Evolutionary conservation across 2,797 vertebrate genomes (phyloP).

Genomic region (Masticophis lateralis): DNA sequence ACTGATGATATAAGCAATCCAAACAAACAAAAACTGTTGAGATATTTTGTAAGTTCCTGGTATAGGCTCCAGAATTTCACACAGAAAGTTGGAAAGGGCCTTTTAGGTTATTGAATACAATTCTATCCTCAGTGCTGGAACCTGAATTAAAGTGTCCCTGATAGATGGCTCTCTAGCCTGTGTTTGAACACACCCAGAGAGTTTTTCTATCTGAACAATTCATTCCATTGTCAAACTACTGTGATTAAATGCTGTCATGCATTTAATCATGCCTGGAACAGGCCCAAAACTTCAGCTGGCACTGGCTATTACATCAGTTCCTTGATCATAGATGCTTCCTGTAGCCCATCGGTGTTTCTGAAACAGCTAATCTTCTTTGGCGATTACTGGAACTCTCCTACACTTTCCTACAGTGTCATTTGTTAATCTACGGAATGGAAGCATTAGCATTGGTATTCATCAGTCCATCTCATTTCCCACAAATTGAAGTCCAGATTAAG

Average conservation of each 20-base stretch:
- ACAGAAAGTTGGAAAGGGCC: background rate
- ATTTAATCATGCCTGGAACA: background rate
- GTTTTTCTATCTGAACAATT: background rate
- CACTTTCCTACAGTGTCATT: slow-evolving; percentile 4
- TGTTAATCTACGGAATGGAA: background rate
- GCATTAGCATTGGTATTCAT: slow-evolving; percentile 51
- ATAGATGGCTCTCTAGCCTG: background rate
- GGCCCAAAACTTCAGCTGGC: background rate
- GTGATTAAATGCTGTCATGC: background rate
- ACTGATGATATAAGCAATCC: background rate
- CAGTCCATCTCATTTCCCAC: slow-evolving; percentile 11
- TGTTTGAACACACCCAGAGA: background rate
- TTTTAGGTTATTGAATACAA: background rate
- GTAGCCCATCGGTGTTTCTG: background rate
- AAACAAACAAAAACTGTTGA: background rate
- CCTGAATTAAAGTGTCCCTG: background rate
- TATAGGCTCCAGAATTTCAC: background rate
- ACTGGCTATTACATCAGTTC: background rate
- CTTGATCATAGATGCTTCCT: background rate
- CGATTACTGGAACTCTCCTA: background rate
- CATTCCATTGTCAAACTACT: background rate
- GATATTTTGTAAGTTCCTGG: background rate
- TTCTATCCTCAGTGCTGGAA: background rate
- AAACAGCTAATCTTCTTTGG: slow-evolving; percentile 31
- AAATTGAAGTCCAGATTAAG: background rate